Base-by-base conservation (phyloP, 2,113 vertebrate genomes). In the Tetraodon nigroviridis region DNA sequence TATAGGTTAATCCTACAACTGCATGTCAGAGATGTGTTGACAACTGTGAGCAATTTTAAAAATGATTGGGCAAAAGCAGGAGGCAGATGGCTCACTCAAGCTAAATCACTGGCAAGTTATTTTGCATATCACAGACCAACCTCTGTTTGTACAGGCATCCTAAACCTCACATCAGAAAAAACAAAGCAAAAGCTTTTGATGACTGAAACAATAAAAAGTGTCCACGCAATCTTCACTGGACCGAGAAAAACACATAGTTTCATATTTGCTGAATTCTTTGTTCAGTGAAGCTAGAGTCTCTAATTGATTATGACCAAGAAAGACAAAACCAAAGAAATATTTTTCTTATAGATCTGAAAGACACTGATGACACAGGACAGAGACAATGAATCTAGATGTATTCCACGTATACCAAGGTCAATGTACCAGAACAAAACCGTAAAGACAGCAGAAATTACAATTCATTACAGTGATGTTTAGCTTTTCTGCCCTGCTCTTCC, bases 101-200 rank as follows among this genome's bases (percentile, higher is more conserved):
- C 13, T 45, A 51, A 46, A 51, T 1, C 19, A 17, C 24, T 61
- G 27, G 32, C 24, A 55, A 62, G 51, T 49, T n/a, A 16, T n/a
- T 46, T 46, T 46, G 44, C 58, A 71, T 67, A 21, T 54, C 19
- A 37, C 17, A n/a, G 7, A 62, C 18, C 32, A 53, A 61, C 58
- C 19, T 41, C 20, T 21, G 8, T 42, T 46, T 32, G 49, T 21
- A 17, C 41, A n/a, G n/a, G 11, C 47, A 72, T 42, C 42, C 47
- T 40, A 48, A 53, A 12, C 42, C 18, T n/a, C 18, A n/a, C 1
- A 48, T 48, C 46, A 48, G n/a, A 8, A 13, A 45, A 18, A 48
- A 48, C 7, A 10, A 17, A 48, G 5, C 1, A 4, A 12, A 44
- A 3, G 21, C 51, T 11, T 45, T 51, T 47, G 47, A 46, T 46